phyloP scores from a whole-genome alignment of 2,797 vertebrate species.

The Acanthurus leucopareius region DNA sequence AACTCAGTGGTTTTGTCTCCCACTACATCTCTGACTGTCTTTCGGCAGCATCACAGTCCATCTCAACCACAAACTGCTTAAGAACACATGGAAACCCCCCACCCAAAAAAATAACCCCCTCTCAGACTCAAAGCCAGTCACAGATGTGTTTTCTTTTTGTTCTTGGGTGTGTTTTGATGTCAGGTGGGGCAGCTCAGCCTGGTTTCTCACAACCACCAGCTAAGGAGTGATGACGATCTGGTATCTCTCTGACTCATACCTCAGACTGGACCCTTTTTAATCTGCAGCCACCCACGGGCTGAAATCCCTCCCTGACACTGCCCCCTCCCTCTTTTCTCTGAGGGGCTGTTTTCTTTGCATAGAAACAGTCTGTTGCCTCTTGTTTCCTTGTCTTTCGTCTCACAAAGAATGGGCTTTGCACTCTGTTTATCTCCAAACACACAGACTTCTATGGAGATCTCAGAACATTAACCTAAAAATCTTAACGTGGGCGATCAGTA shows the following conservation, averaged over 20 bases:
- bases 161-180: conserved; percentile 46
- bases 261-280: conserved; percentile 56
- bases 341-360: conserved; percentile 61
- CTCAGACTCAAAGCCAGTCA: conserved; percentile 6
- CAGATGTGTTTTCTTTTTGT: conserved; percentile 64
- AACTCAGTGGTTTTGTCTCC: conserved; percentile 6
- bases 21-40: neutral
- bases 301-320: neutral
- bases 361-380: conserved; percentile 48
- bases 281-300: conserved; percentile 70
- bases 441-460: conserved; percentile 59
- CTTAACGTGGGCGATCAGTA: conserved; percentile 21
- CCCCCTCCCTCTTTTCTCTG: neutral
- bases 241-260: conserved; percentile 68
- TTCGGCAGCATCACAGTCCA: conserved; percentile 7
- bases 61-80: conserved; percentile 27
- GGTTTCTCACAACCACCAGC: conserved; percentile 45
- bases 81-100: conserved; percentile 55
- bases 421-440: conserved; percentile 62
- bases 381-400: conserved; percentile 28
- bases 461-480: conserved; percentile 11
- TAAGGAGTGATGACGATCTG: conserved; percentile 45
- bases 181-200: conserved; percentile 42
- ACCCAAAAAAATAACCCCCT: neutral
- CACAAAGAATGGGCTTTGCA: conserved; percentile 2